Conservation (phyloP, 2,797 vertebrate species). For the Tiaroga cobitis region DNA sequence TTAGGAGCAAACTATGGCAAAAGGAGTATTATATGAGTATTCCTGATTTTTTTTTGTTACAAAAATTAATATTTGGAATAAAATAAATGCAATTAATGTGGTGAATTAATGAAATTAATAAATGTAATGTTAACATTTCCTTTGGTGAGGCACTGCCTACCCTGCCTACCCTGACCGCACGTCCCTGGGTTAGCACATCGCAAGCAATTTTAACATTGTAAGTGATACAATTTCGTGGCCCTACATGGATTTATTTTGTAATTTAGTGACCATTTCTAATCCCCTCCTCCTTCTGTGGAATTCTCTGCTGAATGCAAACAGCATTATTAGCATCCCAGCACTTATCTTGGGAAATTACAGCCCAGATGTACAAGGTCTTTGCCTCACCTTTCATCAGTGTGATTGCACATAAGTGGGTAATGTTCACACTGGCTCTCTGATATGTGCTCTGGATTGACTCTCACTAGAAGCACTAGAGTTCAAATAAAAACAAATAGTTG, state of each 20-base stretch:
- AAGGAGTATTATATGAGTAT: too few species aligned
- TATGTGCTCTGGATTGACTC: conserved; percentile 3
- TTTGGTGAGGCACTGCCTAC: too few species aligned
- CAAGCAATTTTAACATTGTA: neutral
- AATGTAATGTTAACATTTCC: too few species aligned
- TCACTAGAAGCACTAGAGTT: neutral
- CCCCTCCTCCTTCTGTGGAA: conserved; percentile 1
- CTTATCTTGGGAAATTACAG: conserved; percentile 57
- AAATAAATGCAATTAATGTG: too few species aligned
- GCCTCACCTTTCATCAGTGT: conserved; percentile 59
- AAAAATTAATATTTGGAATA: too few species aligned
- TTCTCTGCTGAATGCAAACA: conserved; percentile 52
- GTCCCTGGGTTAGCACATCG: too few species aligned
- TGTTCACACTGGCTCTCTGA: conserved; percentile 36
- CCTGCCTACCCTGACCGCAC: too few species aligned
- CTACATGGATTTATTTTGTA: neutral
- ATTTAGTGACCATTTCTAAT: conserved; percentile 12
- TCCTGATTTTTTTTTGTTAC: too few species aligned
- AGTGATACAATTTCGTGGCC: neutral
- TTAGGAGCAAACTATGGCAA: too few species aligned
- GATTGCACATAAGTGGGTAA: conserved; percentile 58
- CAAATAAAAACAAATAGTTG: neutral
- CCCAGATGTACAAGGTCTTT: conserved; percentile 31
- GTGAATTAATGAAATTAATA: too few species aligned
- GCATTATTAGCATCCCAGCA: conserved; percentile 50